A percentile compares a stretch with the other conserved stretches of the same genome.
Evolutionary conservation across 2,797 vertebrate genomes (phyloP).

Genomic region (Thaleichthys pacificus): DNA sequence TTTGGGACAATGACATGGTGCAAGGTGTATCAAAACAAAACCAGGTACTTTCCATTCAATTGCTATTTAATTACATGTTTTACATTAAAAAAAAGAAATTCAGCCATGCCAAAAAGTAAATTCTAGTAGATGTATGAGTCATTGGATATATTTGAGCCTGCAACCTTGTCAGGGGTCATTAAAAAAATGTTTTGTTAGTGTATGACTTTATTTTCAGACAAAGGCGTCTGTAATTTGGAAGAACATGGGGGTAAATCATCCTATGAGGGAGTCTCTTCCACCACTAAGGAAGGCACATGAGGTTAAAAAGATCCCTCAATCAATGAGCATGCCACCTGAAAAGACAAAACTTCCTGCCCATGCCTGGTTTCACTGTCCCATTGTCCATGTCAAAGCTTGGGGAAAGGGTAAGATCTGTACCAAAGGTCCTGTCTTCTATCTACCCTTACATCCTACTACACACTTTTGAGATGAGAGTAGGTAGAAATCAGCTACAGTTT

Average conservation of each 20-base stretch:
- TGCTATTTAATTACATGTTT: no score
- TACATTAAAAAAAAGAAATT: no score
- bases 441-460: not conserved
- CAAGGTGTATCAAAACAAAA: no score
- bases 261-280: not conserved
- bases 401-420: constrained; percentile 2
- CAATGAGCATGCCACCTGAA: not conserved
- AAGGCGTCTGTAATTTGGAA: not conserved
- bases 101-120: no score
- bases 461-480: no score
- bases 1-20: no score
- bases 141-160: no score
- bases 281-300: not conserved
- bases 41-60: no score
- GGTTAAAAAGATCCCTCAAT: not conserved
- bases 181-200: no score
- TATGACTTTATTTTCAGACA: not conserved
- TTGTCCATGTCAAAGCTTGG: constrained; percentile 1
- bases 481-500: no score
- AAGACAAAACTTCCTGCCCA: not conserved
- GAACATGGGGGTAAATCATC: not conserved
- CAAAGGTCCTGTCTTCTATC: not conserved
- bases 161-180: no score
- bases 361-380: not conserved
- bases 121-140: no score